Evolutionary conservation across 1,140 invertebrate species (phyloP).

Genomic region (Meteorus sp.): DNA sequence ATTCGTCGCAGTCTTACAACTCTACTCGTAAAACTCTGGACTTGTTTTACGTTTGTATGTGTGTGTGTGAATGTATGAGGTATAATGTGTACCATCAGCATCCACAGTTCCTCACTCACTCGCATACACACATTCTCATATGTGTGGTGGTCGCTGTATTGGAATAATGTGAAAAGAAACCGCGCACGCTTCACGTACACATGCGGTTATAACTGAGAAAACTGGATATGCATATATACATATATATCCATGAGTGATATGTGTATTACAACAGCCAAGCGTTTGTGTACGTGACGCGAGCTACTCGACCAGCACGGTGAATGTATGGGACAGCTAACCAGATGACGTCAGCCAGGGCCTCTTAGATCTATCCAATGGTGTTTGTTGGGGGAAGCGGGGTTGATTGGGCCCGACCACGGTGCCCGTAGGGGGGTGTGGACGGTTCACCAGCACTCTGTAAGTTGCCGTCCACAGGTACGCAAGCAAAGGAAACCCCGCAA

Average conservation of each 20-base stretch:
- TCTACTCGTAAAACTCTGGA: conserved; percentile 1
- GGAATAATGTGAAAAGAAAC: conserved; percentile 18
- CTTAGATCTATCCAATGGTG: conserved; percentile 28
- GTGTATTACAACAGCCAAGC: neutral
- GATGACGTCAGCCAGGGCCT: conserved; percentile 30
- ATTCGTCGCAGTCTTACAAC: neutral
- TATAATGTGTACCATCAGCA: neutral
- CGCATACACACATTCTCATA: neutral
- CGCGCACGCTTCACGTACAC: conserved; percentile 11
- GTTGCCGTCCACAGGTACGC: conserved; percentile 50
- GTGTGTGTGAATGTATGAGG: too few species aligned
- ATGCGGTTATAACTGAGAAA: conserved; percentile 9
- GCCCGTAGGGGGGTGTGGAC: conserved; percentile 42
- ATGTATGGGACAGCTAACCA: conserved; percentile 21
- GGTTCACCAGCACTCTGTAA: conserved; percentile 45
- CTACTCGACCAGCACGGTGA: conserved; percentile 14
- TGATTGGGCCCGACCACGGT: conserved; percentile 13
- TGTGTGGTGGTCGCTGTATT: neutral
- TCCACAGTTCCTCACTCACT: neutral
- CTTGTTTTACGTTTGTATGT: neutral
- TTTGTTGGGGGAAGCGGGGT: conserved; percentile 9
- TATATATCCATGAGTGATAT: neutral
- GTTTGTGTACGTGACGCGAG: conserved; percentile 2
- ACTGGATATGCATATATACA: conserved; percentile 22
- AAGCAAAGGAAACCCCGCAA: conserved; percentile 38